Evolutionary conservation across 2,888 invertebrate genomes (phyloP).

Genomic region (Trachelus stipa): DNA sequence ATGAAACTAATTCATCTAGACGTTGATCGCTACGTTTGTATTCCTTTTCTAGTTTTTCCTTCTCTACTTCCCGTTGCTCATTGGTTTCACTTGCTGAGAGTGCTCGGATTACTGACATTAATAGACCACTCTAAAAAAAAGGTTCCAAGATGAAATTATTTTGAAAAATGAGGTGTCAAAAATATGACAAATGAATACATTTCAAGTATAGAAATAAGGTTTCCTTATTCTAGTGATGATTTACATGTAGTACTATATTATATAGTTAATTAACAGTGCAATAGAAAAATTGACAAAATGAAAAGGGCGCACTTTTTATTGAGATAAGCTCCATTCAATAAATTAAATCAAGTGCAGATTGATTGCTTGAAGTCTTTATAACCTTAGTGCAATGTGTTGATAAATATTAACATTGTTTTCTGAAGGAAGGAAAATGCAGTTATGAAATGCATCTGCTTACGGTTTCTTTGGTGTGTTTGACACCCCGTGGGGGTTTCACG

Average conservation of each 20-base stretch:
- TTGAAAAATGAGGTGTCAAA: conserved; percentile 7
- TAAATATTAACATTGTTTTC: background rate
- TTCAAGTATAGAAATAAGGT: conserved; percentile 20
- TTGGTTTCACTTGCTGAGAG: conserved; percentile 94
- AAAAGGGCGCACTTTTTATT: background rate
- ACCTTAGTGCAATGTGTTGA: background rate
- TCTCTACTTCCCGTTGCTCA: conserved; percentile 92
- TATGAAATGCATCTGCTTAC: conserved; percentile 67
- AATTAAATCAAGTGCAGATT: background rate
- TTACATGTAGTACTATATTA: background rate
- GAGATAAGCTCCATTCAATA: background rate
- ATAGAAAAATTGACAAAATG: background rate
- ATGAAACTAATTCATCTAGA: conserved; percentile 88
- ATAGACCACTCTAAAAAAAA: conserved; percentile 77
- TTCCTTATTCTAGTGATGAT: background rate
- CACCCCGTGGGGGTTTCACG: conserved; percentile 86
- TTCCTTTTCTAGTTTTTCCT: conserved; percentile 92
- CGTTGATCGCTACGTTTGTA: conserved; percentile 91
- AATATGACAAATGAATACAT: conserved; percentile 24
- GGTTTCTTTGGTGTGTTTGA: conserved; percentile 88
- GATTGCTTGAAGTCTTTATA: background rate
- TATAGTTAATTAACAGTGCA: background rate
- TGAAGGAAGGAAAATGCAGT: background rate
- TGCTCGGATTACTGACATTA: conserved; percentile 96
- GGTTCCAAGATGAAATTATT: conserved; percentile 17